Percentiles rank a stretch among this genome's conserved stretches.
Conservation (phyloP, 1,140 invertebrate species). For the Leptoteleia sp. region DNA sequence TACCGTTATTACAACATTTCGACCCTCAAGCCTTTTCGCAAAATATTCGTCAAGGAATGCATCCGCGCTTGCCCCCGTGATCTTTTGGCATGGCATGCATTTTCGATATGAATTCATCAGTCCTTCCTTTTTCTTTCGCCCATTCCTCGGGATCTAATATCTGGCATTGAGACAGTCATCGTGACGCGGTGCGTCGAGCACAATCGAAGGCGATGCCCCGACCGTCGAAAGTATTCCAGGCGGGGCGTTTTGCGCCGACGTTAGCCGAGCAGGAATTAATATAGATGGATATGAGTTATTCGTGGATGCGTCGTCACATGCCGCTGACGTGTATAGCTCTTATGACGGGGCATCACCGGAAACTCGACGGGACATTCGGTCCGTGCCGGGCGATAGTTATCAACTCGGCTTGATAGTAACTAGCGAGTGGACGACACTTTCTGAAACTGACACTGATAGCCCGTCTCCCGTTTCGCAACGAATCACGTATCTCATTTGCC, state of each 20-base stretch:
- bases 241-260: conserved; percentile 25
- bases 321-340: conserved; percentile 78
- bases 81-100: conserved; percentile 42
- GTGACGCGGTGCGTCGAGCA: conserved; percentile 45
- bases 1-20: no score
- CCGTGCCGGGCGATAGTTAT: conserved; percentile 71
- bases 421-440: conserved; percentile 76
- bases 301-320: conserved; percentile 70
- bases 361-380: conserved; percentile 76
- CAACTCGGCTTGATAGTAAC: conserved; percentile 77
- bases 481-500: conserved; percentile 41
- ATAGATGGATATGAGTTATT: conserved; percentile 77
- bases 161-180: conserved; percentile 53
- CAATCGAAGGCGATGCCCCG: conserved; percentile 51
- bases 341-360: conserved; percentile 72
- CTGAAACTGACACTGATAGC: conserved; percentile 79
- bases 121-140: conserved; percentile 30
- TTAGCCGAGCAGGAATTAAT: conserved; percentile 71
- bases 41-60: conserved; percentile 43
- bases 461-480: conserved; percentile 67
- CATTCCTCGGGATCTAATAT: conserved; percentile 63
- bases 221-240: conserved; percentile 44
- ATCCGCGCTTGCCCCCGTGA: conserved; percentile 27
- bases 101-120: conserved; percentile 60
- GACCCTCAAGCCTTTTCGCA: conserved; percentile 35